Conservation (phyloP, 2,797 vertebrate species). For the Sebastiscus tertius region DNA sequence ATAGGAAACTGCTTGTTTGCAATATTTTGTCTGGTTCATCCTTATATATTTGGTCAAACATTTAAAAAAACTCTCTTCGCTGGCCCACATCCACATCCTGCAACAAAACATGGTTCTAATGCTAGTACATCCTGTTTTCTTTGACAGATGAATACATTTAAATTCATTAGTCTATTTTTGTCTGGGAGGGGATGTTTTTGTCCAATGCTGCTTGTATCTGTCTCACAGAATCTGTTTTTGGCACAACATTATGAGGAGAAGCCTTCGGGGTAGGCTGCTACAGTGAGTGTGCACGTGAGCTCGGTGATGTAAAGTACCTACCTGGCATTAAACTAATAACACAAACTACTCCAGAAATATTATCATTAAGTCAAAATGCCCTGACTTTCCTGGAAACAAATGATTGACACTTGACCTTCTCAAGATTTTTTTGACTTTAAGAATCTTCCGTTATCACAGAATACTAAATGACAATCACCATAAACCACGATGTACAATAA, state of each 20-base stretch:
- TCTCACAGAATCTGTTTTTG: constrained; percentile 11
- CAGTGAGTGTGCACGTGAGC: background rate
- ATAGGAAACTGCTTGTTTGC: no score
- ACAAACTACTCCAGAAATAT: background rate
- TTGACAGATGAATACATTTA: background rate
- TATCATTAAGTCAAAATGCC: background rate
- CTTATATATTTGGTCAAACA: no score
- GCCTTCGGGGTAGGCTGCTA: constrained; percentile 13
- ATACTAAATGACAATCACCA: background rate
- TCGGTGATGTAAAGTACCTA: background rate
- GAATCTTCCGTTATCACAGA: background rate
- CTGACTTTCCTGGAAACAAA: no score
- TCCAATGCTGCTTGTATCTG: background rate
- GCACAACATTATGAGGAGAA: background rate
- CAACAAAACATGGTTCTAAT: background rate
- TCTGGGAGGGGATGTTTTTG: background rate
- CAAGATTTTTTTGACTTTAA: background rate
- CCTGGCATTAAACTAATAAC: background rate
- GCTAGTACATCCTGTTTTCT: background rate
- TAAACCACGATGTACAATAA: background rate
- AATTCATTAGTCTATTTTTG: background rate
- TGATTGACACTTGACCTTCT: background rate
- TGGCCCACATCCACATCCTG: no score
- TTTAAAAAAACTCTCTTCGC: no score
- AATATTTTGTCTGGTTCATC: no score